These are phyloP conservation scores for Chrysomela aeneicollis DNA, from an alignment of 2,888 invertebrate species.

Conservation along the genomic window DNA sequence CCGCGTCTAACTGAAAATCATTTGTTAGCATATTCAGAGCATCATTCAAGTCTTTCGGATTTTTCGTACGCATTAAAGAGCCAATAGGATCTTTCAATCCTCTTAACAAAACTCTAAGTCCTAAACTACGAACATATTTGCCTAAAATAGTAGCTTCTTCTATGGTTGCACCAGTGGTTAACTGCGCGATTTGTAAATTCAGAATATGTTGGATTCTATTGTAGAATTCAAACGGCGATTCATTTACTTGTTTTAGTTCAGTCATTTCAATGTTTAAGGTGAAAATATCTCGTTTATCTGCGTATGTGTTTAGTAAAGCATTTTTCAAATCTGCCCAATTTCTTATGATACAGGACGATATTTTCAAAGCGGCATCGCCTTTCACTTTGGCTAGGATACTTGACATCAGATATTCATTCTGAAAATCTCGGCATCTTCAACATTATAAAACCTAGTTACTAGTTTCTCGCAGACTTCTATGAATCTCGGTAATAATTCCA, in stretches of 20 bases:
- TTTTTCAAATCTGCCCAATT: constrained; percentile 27
- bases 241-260: constrained; percentile 33
- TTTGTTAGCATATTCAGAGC: too few relatives aligned
- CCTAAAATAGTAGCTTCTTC: too few relatives aligned
- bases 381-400: constrained; percentile 31
- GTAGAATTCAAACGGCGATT: constrained; percentile 32
- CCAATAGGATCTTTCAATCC: too few relatives aligned
- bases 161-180: too few relatives aligned
- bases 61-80: too few relatives aligned
- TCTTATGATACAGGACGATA: neutral
- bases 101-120: too few relatives aligned
- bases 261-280: constrained; percentile 33
- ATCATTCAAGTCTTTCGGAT: too few relatives aligned
- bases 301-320: constrained; percentile 31
- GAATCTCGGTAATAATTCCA: constrained; percentile 29
- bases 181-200: too few relatives aligned
- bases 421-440: constrained; percentile 25
- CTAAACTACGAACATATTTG: too few relatives aligned
- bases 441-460: constrained; percentile 26
- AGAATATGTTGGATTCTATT: constrained; percentile 28
- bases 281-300: constrained; percentile 32
- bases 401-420: constrained; percentile 31
- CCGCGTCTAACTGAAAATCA: too few relatives aligned
- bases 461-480: constrained; percentile 29
- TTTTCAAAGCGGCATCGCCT: constrained; percentile 32